phyloP scores from a whole-genome alignment of 2,888 invertebrate genomes.

The Drosophila peninsularis region DNA sequence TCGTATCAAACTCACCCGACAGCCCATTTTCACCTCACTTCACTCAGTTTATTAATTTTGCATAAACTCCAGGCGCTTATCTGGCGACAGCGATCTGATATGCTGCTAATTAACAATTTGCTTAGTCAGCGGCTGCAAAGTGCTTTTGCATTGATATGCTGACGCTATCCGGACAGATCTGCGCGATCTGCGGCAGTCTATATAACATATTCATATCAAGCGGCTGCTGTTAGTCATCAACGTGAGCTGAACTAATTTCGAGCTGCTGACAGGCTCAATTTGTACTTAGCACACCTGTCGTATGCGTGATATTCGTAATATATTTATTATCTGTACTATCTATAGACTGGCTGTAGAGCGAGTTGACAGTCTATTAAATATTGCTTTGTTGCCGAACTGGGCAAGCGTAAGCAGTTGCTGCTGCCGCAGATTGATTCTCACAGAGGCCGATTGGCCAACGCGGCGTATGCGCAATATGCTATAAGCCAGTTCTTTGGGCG shows the following conservation, averaged over 20 bases:
- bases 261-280: slow-evolving; percentile 39
- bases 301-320: slow-evolving; percentile 22
- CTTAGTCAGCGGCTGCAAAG: slow-evolving; percentile 39
- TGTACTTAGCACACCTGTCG: slow-evolving; percentile 12
- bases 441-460: slow-evolving; percentile 44
- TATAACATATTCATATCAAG: slow-evolving; percentile 4
- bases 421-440: slow-evolving; percentile 41
- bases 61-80: slow-evolving; percentile 17
- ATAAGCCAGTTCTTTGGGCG: slow-evolving; percentile 65
- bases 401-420: slow-evolving; percentile 14
- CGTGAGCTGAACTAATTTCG: slow-evolving; percentile 27
- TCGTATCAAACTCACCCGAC: neutral
- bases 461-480: slow-evolving; percentile 72
- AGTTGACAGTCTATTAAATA: slow-evolving; percentile 23
- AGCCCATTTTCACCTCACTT: slow-evolving; percentile 7
- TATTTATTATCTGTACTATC: neutral
- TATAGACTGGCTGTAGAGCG: neutral
- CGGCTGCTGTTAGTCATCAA: slow-evolving; percentile 39
- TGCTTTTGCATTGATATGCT: slow-evolving; percentile 48
- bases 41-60: neutral
- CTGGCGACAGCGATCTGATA: slow-evolving; percentile 40
- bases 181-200: neutral
- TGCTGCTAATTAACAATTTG: slow-evolving; percentile 47
- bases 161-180: slow-evolving; percentile 55
- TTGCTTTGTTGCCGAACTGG: slow-evolving; percentile 10